Percentiles rank a stretch among this genome's conserved stretches.
Evolutionary conservation across 1,140 invertebrate species (phyloP).

Genomic region (Magallana angulata): DNA sequence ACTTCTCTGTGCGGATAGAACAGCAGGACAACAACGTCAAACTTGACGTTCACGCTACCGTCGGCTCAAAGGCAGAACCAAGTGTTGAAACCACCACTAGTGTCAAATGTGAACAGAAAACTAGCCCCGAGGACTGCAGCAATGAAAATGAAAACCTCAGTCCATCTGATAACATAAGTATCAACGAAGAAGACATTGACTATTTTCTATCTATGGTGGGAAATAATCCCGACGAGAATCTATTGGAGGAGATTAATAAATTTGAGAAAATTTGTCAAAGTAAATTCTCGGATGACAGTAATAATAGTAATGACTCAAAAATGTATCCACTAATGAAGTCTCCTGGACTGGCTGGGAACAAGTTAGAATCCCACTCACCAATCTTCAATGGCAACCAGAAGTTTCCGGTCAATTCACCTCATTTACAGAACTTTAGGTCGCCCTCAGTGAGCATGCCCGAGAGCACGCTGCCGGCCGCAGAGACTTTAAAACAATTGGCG

Average conservation of each 20-base stretch:
- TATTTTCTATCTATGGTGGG: slow-evolving; percentile 35
- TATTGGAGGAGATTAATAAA: slow-evolving; percentile 90
- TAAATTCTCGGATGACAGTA: slow-evolving; percentile 67
- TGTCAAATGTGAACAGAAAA: slow-evolving; percentile 89
- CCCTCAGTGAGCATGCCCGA: slow-evolving; percentile 59
- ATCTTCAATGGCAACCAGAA: slow-evolving; percentile 56
- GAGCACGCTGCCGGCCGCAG: slow-evolving; percentile 88
- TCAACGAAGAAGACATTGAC: slow-evolving; percentile 87
- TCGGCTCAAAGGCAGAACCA: slow-evolving; percentile 78
- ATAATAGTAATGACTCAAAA: slow-evolving; percentile 63
- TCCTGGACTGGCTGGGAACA: slow-evolving; percentile 51
- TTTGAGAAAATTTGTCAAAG: slow-evolving; percentile 73
- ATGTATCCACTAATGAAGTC: slow-evolving; percentile 68
- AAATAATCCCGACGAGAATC: slow-evolving; percentile 83
- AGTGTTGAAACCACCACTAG: slow-evolving; percentile 59
- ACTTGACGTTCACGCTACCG: slow-evolving; percentile 93
- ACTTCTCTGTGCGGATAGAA: slow-evolving; percentile 90
- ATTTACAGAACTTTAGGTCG: slow-evolving; percentile 53
- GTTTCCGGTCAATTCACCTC: slow-evolving; percentile 61
- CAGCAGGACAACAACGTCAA: slow-evolving; percentile 92
- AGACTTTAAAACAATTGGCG: slow-evolving; percentile 96
- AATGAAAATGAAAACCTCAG: slow-evolving; percentile 84
- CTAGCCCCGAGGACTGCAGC: slow-evolving; percentile 81
- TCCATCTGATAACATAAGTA: slow-evolving; percentile 83
- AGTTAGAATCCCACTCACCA: slow-evolving; percentile 32